These are phyloP conservation scores for Leucoraja ocellata DNA, from an alignment of 2,797 vertebrate genomes.

Conservation along the genomic window DNA sequence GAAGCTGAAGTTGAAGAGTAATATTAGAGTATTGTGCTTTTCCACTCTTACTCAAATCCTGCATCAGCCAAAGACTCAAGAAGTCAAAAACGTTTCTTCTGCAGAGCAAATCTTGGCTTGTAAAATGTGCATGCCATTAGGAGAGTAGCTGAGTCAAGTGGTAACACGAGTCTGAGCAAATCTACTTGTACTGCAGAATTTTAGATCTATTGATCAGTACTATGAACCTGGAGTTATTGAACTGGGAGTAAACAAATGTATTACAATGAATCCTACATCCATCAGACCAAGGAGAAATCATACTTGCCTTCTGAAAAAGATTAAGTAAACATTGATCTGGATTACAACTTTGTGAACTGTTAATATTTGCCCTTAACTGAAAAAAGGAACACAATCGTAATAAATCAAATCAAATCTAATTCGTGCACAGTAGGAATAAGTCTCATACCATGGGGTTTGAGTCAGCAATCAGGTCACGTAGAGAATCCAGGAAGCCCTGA, in stretches of 20 bases:
- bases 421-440: neutral
- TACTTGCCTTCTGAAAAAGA: neutral
- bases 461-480: slow-evolving; percentile 92
- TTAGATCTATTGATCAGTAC: neutral
- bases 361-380: neutral
- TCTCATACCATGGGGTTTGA: slow-evolving; percentile 88
- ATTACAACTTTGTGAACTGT: neutral
- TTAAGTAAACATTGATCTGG: neutral
- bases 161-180: neutral
- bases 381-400: neutral
- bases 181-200: neutral
- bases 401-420: slow-evolving; percentile 2
- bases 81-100: neutral
- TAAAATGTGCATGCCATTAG: neutral
- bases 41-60: neutral
- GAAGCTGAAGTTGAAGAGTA: neutral
- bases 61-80: neutral
- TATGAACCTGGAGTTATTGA: neutral
- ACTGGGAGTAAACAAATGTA: neutral
- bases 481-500: slow-evolving; percentile 93
- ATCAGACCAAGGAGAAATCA: neutral
- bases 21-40: neutral
- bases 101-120: neutral
- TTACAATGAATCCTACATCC: neutral
- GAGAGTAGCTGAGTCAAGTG: neutral